Evolutionary conservation across 2,113 vertebrate genomes (phyloP).

Genomic region (Boleophthalmus pectinirostris): DNA sequence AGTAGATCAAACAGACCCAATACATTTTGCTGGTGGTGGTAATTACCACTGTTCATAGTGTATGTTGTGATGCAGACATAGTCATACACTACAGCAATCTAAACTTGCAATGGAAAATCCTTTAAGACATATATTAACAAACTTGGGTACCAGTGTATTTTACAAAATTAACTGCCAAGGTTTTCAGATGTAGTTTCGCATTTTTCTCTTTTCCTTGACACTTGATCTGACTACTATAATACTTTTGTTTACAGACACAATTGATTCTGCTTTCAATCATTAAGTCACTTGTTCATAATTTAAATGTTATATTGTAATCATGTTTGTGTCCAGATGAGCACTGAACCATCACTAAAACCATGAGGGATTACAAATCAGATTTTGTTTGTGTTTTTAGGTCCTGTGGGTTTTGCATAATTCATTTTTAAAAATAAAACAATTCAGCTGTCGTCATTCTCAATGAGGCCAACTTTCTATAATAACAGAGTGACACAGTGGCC

Average conservation of each 20-base stretch:
- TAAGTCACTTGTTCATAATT: slow-evolving; percentile 14
- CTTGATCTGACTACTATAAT: neutral
- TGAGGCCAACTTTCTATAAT: neutral
- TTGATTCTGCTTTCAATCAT: neutral
- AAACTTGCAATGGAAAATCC: no score
- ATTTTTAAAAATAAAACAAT: neutral
- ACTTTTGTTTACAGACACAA: neutral
- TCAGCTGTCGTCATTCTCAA: neutral
- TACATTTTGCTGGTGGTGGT: no score
- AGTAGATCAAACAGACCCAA: neutral
- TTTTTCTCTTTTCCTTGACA: neutral
- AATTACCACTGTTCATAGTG: neutral
- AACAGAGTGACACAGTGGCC: neutral
- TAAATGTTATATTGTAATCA: slow-evolving; percentile 17
- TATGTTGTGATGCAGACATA: neutral
- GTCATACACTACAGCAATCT: neutral
- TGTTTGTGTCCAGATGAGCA: neutral
- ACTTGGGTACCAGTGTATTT: no score
- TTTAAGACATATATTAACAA: no score
- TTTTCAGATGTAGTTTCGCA: no score
- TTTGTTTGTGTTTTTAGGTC: neutral
- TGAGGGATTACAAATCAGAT: neutral
- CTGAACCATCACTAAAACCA: neutral
- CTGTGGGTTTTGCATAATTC: neutral
- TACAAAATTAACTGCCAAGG: no score